Base-by-base conservation (phyloP, 2,888 invertebrate species). In the Brachypterus glaber region DNA sequence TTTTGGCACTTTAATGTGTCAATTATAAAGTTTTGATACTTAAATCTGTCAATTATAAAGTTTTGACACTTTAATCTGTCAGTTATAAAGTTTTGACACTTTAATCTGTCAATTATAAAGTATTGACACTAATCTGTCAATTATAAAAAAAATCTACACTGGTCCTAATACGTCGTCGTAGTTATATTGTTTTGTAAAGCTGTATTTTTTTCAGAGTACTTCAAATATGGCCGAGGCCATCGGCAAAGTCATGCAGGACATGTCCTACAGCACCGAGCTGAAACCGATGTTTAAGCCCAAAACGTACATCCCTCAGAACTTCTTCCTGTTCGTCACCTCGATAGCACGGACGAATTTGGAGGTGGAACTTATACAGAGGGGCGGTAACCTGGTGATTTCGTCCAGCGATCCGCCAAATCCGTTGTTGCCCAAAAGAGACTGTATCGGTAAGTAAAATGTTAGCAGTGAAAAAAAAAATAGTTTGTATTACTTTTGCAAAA, bases 241-340 rank as follows among this genome's bases (percentile, higher is more conserved):
- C 76, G 85, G 84, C 29, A 87, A 87, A 57, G 83, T 88, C 16
- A 92, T 93, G 89, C 90, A 91, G 58, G 90, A 91, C 65, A 87
- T 95, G 79, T 88, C 90, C 4, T 82, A 82, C 56, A 82, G 83
- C 48, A 90, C 92, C 3, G 82, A 84, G 59, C 74, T 83, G 44
- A 86, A 86, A 57, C 76, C 82, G 37, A 84, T 85, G 59, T 82
- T 81, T 55, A 79, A 81, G 57, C 79, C 80, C 52, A 71, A 76
- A 36, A 69, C 69, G 44, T 71, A 75, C 3, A 76, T 77, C 51
- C 75, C 77, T 41, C 81, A 84, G 54, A 79, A 79, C 57, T 74
- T 92, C 46, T 84, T 91, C 62, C 76, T 91, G 36, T 92, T 92
- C 67, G 87, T 90, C 43, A 84, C 85, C 42, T 90, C 89, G 1